Percentiles rank a stretch among this genome's conserved stretches.
Evolutionary conservation across 2,113 vertebrate genomes (phyloP).

Genomic region (Rafetus swinhoei): DNA sequence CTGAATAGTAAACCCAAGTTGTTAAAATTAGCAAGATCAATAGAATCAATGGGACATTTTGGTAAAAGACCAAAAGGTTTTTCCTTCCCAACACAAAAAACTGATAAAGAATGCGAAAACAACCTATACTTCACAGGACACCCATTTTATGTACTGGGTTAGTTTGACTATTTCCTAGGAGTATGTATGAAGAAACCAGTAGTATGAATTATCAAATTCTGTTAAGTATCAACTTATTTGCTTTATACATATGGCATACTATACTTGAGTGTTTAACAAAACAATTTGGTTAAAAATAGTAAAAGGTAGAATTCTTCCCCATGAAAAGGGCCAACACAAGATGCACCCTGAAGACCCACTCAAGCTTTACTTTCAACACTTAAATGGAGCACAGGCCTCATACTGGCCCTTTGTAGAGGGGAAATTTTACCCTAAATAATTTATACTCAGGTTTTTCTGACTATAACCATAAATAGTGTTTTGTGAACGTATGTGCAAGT

Average conservation of each 20-base stretch:
- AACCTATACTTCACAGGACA: background rate
- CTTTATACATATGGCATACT: accelerated
- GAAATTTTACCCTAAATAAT: background rate
- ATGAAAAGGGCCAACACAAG: background rate
- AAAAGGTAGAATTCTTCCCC: background rate
- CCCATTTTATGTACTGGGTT: background rate
- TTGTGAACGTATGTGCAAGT: background rate
- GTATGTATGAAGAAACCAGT: background rate
- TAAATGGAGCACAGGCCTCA: background rate
- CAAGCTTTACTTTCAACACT: background rate
- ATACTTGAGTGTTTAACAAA: background rate
- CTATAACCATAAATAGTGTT: background rate
- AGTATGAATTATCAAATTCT: accelerated
- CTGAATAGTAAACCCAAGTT: background rate
- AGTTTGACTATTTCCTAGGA: background rate
- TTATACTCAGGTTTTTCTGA: background rate
- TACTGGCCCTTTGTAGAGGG: background rate
- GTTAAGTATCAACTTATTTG: background rate
- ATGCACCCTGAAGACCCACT: too few species aligned
- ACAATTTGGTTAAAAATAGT: background rate
- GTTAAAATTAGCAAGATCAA: background rate
- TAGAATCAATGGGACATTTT: background rate
- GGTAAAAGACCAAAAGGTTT: background rate
- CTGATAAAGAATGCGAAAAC: background rate
- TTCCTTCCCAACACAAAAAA: background rate